Evolutionary conservation across 2,888 invertebrate genomes (phyloP).

Genomic region (Cataglyphis cursor): DNA sequence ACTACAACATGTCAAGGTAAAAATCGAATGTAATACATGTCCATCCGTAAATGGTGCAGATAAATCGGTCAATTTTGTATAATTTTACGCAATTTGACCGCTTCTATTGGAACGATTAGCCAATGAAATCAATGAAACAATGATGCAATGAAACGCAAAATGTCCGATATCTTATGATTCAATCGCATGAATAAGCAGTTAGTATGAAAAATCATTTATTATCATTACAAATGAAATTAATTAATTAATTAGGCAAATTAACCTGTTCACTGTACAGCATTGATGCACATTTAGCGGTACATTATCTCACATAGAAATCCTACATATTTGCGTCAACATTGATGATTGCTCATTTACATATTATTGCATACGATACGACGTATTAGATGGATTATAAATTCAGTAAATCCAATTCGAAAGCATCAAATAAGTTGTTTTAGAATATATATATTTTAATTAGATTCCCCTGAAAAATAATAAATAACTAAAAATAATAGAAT

Average conservation of each 20-base stretch:
- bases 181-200: neutral
- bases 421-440: slow-evolving; percentile 37
- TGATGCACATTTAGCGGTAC: slow-evolving; percentile 51
- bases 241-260: slow-evolving; percentile 41
- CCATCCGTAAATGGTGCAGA: slow-evolving; percentile 16
- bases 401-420: neutral
- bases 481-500: slow-evolving; percentile 7
- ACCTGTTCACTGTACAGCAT: slow-evolving; percentile 28
- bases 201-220: slow-evolving; percentile 30
- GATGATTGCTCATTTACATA: slow-evolving; percentile 54
- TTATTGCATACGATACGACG: slow-evolving; percentile 37
- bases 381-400: slow-evolving; percentile 51
- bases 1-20: slow-evolving; percentile 27
- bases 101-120: neutral
- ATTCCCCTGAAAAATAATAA: slow-evolving; percentile 11
- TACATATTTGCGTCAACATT: slow-evolving; percentile 45
- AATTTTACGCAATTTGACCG: slow-evolving; percentile 11
- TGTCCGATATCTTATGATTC: slow-evolving; percentile 1
- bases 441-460: neutral
- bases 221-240: slow-evolving; percentile 17
- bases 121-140: neutral
- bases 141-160: neutral
- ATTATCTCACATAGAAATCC: slow-evolving; percentile 53
- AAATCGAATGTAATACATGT: slow-evolving; percentile 20
- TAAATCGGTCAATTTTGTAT: slow-evolving; percentile 35